Evolutionary conservation across 2,888 invertebrate genomes (phyloP).

Genomic region (Scaptomyza caliginosa): DNA sequence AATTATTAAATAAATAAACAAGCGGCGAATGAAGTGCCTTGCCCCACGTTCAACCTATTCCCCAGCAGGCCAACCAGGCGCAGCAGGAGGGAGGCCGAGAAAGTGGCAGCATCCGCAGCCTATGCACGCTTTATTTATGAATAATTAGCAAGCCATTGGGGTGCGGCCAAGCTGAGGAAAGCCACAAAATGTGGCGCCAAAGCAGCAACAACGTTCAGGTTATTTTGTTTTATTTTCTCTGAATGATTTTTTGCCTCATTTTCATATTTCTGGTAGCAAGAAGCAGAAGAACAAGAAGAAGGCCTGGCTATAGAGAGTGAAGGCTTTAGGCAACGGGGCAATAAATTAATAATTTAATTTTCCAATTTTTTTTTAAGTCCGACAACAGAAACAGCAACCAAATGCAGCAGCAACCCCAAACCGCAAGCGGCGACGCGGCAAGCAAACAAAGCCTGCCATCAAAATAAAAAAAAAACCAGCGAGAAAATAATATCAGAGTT

Average conservation of each 20-base stretch:
- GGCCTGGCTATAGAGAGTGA: conserved; percentile 42
- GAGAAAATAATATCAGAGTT: conserved; percentile 69
- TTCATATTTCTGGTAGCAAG: conserved; percentile 16
- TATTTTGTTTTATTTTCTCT: conserved; percentile 20
- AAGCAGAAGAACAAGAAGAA: conserved; percentile 30
- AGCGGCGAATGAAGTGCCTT: conserved; percentile 39
- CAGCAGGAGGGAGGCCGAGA: background rate
- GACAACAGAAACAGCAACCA: conserved; percentile 23
- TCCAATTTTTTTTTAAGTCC: conserved; percentile 74
- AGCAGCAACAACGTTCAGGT: conserved; percentile 41
- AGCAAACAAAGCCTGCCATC: conserved; percentile 45
- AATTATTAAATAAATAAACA: conserved; percentile 78
- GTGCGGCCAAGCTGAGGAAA: conserved; percentile 38
- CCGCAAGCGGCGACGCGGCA: conserved; percentile 55
- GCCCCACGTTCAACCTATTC: conserved; percentile 19
- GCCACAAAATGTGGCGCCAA: conserved; percentile 61
- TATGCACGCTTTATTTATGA: conserved; percentile 77
- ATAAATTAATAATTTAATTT: conserved; percentile 82
- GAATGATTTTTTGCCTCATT: conserved; percentile 21
- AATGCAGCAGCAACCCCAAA: conserved; percentile 51
- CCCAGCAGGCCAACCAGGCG: conserved; percentile 12
- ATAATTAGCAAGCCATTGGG: conserved; percentile 73
- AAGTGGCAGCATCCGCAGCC: conserved; percentile 19
- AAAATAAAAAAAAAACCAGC: conserved; percentile 2
- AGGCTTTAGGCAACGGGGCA: conserved; percentile 57